Percentiles rank a stretch among this genome's conserved stretches.
Evolutionary conservation across 2,888 invertebrate genomes (phyloP).

Genomic region (Eulithis prunata): DNA sequence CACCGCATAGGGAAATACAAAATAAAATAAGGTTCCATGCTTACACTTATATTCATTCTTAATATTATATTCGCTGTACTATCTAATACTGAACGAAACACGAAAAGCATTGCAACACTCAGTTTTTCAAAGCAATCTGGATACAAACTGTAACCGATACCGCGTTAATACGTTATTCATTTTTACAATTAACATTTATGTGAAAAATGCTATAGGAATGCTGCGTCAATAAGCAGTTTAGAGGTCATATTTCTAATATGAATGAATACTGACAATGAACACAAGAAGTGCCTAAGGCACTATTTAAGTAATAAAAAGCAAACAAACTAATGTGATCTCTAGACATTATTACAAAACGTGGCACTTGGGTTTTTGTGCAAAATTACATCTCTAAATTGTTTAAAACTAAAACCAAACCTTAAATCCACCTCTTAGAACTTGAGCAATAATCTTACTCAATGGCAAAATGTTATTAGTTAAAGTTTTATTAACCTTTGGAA

Average conservation of each 20-base stretch:
- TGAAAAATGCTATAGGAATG: conserved; percentile 44
- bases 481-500: too few species aligned
- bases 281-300: conserved; percentile 38
- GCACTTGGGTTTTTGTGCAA: conserved; percentile 57
- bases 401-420: conserved; percentile 36
- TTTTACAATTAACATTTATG: not conserved
- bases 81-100: conserved; percentile 59
- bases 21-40: conserved; percentile 41
- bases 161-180: conserved; percentile 6
- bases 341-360: conserved; percentile 48
- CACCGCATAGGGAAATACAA: not conserved
- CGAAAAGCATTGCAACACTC: conserved; percentile 58
- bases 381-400: conserved; percentile 41
- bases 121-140: conserved; percentile 30
- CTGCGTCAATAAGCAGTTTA: conserved; percentile 37
- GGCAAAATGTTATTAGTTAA: too few species aligned
- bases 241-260: conserved; percentile 44
- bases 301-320: conserved; percentile 40
- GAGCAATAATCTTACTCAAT: too few species aligned
- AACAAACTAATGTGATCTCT: conserved; percentile 38
- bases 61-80: conserved; percentile 59
- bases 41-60: conserved; percentile 59
- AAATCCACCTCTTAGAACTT: not conserved
- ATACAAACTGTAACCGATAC: not conserved
- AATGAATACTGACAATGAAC: conserved; percentile 28